Conservation (phyloP, 2,113 vertebrate genomes). For the Numenius arquata region DNA sequence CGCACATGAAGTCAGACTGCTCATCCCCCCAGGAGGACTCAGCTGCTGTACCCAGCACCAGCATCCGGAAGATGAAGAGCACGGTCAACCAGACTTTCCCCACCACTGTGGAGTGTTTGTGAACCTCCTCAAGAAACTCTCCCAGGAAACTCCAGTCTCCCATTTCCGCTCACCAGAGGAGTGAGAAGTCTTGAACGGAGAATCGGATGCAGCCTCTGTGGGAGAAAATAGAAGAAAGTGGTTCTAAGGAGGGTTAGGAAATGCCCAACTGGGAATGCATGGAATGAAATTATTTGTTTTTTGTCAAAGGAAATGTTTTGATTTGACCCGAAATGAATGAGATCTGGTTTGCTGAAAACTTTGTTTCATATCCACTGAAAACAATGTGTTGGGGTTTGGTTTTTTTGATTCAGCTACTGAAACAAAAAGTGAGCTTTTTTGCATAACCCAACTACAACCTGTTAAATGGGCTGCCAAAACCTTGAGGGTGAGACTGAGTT, state of each 20-base stretch:
- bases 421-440: not conserved
- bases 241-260: not conserved
- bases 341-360: not conserved
- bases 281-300: not conserved
- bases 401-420: not conserved
- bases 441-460: not conserved
- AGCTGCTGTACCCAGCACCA: constrained; percentile 92
- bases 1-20: constrained; percentile 92
- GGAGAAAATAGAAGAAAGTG: not conserved
- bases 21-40: constrained; percentile 98
- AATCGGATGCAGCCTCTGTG: not conserved
- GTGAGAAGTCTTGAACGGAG: not conserved
- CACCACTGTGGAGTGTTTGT: constrained; percentile 95
- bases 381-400: not conserved
- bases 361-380: not conserved
- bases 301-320: not conserved
- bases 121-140: constrained; percentile 94
- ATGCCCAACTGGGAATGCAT: not conserved
- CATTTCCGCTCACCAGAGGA: constrained; percentile 77
- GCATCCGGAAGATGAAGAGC: constrained; percentile 98
- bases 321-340: not conserved
- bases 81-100: constrained; percentile 96
- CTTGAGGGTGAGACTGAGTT: not conserved
- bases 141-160: constrained; percentile 96
- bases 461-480: not conserved